Evolutionary conservation across 2,113 vertebrate genomes (phyloP), one percentile per base, ranked within the genome.

Genomic region (Ifrita kowaldi): DNA sequence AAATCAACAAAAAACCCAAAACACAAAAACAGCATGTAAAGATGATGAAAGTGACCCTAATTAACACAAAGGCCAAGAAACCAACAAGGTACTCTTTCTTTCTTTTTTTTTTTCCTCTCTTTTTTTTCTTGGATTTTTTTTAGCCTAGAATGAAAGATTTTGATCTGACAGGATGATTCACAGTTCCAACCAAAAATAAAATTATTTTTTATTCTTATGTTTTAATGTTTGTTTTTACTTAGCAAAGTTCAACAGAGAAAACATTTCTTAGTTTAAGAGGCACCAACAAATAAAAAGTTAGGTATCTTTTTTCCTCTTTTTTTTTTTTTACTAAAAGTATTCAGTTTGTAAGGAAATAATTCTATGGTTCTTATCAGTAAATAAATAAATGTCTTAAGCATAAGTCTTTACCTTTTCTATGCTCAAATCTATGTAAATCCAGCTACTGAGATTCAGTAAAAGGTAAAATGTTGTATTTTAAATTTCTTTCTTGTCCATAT

Each of bases 1-100:
- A 13, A 70, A 55, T 11, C 27, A 49, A 30, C 17, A 65, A 71
- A 74, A 71, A 86, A 4, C 0, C 1, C 0, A 0, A 41, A 89
- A 5, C 15, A 57, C n/a, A 3, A 75, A 79, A 55, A 69, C 11
- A 88, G 37, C 57, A 86, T 95, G 37, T 65, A 69, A 95, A 95
- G 75, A 97, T 92, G 49, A 88, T 62, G 53, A 93, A 96, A 96
- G 39, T 88, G 93, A 93, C 89, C 90, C 79, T 96, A 96, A 97
- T 97, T 97, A 96, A 96, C 77, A 95, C 47, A 83, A 75, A 95
- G 33, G 24, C 27, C 19, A 78, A 94, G 75, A 87, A 94, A 74
- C 3, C 5, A 82, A 44, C 3, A 44, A 64, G 10, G 9, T 16
- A 33, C 9, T 65, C 2, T 20, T 50, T 64, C 1, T 35, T 37